phyloP scores from a whole-genome alignment of 2,888 invertebrate species.

The Xestia xanthographa region DNA sequence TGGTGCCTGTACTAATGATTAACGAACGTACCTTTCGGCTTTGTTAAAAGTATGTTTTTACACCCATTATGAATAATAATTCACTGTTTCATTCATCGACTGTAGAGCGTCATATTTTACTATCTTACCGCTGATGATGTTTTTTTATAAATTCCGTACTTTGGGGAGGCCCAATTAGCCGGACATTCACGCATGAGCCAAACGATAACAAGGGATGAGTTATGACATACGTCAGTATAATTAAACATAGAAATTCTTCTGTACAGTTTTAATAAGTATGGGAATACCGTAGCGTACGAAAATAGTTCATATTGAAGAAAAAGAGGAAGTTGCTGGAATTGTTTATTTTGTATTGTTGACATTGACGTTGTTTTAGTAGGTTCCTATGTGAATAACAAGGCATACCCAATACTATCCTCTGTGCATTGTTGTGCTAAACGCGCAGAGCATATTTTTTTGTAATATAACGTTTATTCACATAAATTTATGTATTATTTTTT shows the following conservation, averaged over 20 bases:
- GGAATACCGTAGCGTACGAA: slow-evolving; percentile 34
- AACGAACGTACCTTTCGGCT: too few relatives aligned
- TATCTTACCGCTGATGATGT: not conserved
- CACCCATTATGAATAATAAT: too few relatives aligned
- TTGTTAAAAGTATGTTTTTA: too few relatives aligned
- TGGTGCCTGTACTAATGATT: too few relatives aligned
- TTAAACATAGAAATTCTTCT: slow-evolving; percentile 25
- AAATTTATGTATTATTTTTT: too few relatives aligned
- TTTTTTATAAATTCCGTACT: not conserved
- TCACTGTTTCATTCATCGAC: not conserved
- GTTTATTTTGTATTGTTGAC: slow-evolving; percentile 18
- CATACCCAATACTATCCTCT: too few relatives aligned
- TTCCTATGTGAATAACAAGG: not conserved
- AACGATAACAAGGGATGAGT: slow-evolving; percentile 22
- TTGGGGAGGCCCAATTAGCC: slow-evolving; percentile 3
- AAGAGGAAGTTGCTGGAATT: not conserved
- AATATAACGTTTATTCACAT: too few relatives aligned
- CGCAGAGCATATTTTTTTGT: too few relatives aligned
- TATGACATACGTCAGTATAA: slow-evolving; percentile 22
- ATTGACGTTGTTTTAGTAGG: not conserved
- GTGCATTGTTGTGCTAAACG: not conserved
- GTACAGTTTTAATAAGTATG: slow-evolving; percentile 1
- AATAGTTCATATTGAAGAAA: slow-evolving; percentile 37
- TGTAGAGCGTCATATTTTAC: not conserved
- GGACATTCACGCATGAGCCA: not conserved